These are phyloP conservation scores for Homarus americanus DNA, from an alignment of 1,140 invertebrate species.

Conservation along the genomic window DNA sequence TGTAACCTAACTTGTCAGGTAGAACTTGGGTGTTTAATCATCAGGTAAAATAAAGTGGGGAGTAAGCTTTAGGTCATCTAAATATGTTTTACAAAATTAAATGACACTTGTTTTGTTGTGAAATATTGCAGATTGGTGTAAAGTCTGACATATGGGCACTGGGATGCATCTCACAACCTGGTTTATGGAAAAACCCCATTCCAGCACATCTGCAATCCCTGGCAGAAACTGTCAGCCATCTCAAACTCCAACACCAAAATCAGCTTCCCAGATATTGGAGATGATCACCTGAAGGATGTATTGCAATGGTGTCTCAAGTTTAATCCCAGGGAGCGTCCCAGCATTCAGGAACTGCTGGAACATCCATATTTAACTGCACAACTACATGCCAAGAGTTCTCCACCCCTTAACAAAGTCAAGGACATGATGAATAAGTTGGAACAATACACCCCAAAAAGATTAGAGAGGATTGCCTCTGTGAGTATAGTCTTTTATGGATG, in stretches of 20 bases:
- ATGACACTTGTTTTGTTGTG: no score
- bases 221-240: conserved; percentile 89
- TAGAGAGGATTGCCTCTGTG: background rate
- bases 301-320: conserved; percentile 85
- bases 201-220: conserved; percentile 86
- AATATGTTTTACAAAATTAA: no score
- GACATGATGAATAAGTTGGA: background rate
- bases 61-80: no score
- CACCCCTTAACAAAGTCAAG: background rate
- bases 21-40: no score
- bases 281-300: conserved; percentile 81
- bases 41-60: no score
- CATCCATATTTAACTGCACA: conserved; percentile 82
- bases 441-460: background rate
- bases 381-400: background rate
- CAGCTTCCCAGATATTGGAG: conserved; percentile 82
- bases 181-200: conserved; percentile 95
- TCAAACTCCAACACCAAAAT: conserved; percentile 87
- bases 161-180: conserved; percentile 96
- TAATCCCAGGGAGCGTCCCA: conserved; percentile 85
- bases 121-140: conserved; percentile 86
- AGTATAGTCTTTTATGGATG: background rate
- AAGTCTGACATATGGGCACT: conserved; percentile 98
- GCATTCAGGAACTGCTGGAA: conserved; percentile 84
- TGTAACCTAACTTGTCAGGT: no score